Base-by-base conservation (phyloP, 2,888 invertebrate species). In the Erebia aethiops region DNA sequence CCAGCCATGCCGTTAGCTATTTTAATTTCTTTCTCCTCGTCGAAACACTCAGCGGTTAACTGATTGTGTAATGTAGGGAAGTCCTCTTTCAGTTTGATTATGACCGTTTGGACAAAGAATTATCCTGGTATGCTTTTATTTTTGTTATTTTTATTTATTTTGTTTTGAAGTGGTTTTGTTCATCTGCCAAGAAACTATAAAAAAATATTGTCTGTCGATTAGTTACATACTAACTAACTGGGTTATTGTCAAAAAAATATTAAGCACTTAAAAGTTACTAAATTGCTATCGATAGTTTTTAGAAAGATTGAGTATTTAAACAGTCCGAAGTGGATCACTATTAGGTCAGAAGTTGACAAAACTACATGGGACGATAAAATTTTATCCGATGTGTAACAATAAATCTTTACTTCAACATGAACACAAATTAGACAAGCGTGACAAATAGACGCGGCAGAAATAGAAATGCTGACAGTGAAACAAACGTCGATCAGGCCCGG, bases 341-440 rank as follows among this genome's bases (percentile, higher is more conserved):
- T 35, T 7, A 21, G 21, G 21, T 49, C 49, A 21, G 11, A 21
- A 62, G 65, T 13, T 64, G 54, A 64, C 41, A 56, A 57, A 54
- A 66, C 21, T 9, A 66, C 56, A 18, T 11, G 56, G 52, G 54
- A 56, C 70, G 46, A 75, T 69, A 73, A 73, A 73, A 76, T 72
- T 67, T 75, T 73, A 77, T 74, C 70, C 74, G 71, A 75, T 74
- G 76, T 79, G 77, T 78, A 79, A 85, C 82, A 83, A 90, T 92
- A 87, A 90, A 90, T 90, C 89, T 88, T 86, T 80, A 82, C 83
- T 87, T 87, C 85, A 84, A 85, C 86, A 83, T 84, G 85, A 86
- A 86, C 89, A 91, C 90, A 91, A 92, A 92, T 91, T 87, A 88
- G 92, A 90, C 90, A 84, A 80, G 80, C 83, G 86, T 92, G 92